A percentile compares a stretch with the other conserved stretches of the same genome.
Evolutionary conservation across 2,113 vertebrate genomes (phyloP).

Genomic region (Peromyscus californicus): DNA sequence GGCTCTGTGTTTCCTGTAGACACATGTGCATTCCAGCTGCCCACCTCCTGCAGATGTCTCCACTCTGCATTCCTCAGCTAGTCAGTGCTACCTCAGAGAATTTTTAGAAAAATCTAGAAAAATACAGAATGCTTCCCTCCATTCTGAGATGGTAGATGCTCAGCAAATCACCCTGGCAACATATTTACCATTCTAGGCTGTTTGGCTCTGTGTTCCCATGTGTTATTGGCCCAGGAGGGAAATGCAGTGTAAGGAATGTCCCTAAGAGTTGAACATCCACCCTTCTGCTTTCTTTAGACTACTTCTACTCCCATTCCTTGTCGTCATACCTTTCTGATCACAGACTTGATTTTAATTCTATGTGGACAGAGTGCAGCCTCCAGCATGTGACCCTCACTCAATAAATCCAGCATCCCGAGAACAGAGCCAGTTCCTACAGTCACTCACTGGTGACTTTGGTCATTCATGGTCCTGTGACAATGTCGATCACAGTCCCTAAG

Average conservation of each 20-base stretch:
- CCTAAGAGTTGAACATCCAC: background rate
- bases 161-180: background rate
- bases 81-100: background rate
- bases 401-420: background rate
- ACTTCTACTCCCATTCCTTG: slow-evolving; percentile 17
- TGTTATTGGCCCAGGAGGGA: background rate
- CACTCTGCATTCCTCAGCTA: background rate
- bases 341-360: background rate
- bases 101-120: background rate
- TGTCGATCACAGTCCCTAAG: slow-evolving; percentile 21
- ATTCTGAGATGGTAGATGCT: background rate
- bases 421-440: background rate
- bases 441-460: background rate
- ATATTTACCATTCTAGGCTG: background rate
- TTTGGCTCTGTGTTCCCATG: background rate
- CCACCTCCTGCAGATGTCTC: background rate
- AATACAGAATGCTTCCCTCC: background rate
- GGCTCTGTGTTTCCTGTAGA: background rate
- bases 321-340: background rate
- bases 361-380: background rate
- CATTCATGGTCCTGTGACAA: background rate
- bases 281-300: background rate
- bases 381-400: background rate
- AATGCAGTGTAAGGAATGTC: background rate
- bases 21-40: background rate